Evolutionary conservation across 2,888 invertebrate genomes (phyloP).

Genomic region (Stenurella melanura): DNA sequence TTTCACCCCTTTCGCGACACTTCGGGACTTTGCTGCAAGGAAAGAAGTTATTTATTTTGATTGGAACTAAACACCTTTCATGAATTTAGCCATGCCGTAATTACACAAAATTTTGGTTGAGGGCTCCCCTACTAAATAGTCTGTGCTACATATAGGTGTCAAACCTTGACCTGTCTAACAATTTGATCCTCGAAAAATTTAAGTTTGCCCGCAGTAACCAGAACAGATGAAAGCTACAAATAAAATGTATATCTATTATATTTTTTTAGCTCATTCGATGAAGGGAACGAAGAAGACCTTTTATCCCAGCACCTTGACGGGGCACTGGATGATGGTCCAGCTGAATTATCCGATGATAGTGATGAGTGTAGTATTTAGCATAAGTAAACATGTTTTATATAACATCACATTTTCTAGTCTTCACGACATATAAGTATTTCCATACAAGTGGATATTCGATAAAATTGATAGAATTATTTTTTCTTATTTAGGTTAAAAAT

Average conservation of each 20-base stretch:
- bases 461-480: constrained; percentile 37
- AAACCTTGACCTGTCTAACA: too few relatives aligned
- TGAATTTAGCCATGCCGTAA: too few relatives aligned
- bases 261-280: constrained; percentile 81
- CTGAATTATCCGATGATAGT: constrained; percentile 74
- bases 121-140: too few relatives aligned
- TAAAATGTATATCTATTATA: not conserved
- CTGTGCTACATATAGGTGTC: too few relatives aligned
- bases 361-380: constrained; percentile 80
- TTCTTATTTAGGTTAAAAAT: constrained; percentile 26
- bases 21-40: too few relatives aligned
- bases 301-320: constrained; percentile 80
- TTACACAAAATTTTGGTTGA: too few relatives aligned
- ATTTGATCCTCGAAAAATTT: not conserved
- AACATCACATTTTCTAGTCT: constrained; percentile 55
- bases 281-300: constrained; percentile 79
- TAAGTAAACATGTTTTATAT: constrained; percentile 44
- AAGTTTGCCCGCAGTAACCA: not conserved
- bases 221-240: not conserved
- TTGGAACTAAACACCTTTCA: too few relatives aligned
- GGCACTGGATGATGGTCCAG: constrained; percentile 72
- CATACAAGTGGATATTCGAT: constrained; percentile 31
- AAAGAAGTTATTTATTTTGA: too few relatives aligned
- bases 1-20: too few relatives aligned
- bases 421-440: constrained; percentile 43